Evolutionary conservation across 2,797 vertebrate genomes (phyloP).

Genomic region (Morus bassanus): DNA sequence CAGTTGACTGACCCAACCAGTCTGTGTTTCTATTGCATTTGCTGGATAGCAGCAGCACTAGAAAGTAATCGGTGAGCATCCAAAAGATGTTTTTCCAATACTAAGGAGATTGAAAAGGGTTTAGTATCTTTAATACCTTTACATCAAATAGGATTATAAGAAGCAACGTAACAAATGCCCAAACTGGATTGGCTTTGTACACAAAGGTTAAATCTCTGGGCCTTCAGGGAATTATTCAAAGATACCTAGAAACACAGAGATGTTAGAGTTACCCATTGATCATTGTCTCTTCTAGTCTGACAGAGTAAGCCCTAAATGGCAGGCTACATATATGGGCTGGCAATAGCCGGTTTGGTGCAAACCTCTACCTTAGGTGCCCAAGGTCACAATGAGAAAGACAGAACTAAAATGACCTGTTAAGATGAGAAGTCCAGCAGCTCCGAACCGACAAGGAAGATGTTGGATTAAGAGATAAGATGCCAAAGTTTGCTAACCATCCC

Average conservation of each 20-base stretch:
- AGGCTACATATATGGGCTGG: neutral
- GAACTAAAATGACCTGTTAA: neutral
- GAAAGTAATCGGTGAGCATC: neutral
- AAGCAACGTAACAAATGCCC: neutral
- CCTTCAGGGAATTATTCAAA: neutral
- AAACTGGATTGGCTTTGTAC: slow-evolving; percentile 13
- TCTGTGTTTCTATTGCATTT: neutral
- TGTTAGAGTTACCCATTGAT: neutral
- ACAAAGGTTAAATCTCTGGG: neutral
- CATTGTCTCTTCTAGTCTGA: neutral
- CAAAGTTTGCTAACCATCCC: neutral
- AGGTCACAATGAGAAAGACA: neutral
- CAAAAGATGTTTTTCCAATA: slow-evolving; percentile 37
- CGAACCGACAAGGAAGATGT: neutral
- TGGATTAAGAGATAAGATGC: neutral
- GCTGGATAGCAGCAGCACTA: neutral
- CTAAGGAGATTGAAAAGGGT: slow-evolving; percentile 18
- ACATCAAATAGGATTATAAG: slow-evolving; percentile 41
- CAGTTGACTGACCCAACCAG: neutral
- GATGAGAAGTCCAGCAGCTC: neutral
- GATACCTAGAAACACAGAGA: neutral
- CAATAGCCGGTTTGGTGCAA: neutral
- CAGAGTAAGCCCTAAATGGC: neutral
- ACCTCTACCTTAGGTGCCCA: neutral
- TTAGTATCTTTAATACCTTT: slow-evolving; percentile 49